Evolutionary conservation across 2,888 invertebrate species (phyloP), one percentile per base, ranked within the genome.

Genomic region (Parnassius apollo): DNA sequence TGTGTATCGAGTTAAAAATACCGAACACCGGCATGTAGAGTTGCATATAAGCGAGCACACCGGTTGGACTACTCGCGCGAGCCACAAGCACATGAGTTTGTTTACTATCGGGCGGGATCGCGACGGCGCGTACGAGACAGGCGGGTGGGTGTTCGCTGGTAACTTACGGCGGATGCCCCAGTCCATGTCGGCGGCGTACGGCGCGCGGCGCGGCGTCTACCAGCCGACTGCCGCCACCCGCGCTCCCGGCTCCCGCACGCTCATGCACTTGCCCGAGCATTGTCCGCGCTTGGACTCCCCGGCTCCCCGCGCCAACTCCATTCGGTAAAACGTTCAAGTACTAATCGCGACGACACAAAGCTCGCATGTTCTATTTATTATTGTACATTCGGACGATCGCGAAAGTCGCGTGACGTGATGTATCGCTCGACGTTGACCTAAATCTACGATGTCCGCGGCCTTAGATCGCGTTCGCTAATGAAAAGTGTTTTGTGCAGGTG

Each of bases 141-240:
- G 67, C 71, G 61, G 49, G 13, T 13, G 13, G 8, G 35, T 35
- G 35, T 35, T 35, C 35, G 35, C 13, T 18, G 65, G 51, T 65
- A 86, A 91, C 91, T 91, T 90, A 91, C 91, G 91, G 75, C 91
- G 91, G 78, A 91, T 88, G 86, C 91, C 91, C 91, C 91, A 91
- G 82, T 91, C 91, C 91, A 91, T 91, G 82, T 80, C 85, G 81
- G 72, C 71, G 77, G 75, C 71, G 71, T 71, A 78, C 80, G 82
- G 80, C 82, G 82, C 88, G 86, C 87, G 85, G 81, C 85, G 85
- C 86, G 85, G 80, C 86, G 87, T 84, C 85, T 82, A 78, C 82
- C 81, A 81, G 75, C 73, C 86, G 85, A 91, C 91, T 91, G 91
- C 87, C 88, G 90, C 85, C 85, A 57, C 82, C 85, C 81, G 48